phyloP scores from a whole-genome alignment of 2,888 invertebrate species.

The Epinotia demarniana region DNA sequence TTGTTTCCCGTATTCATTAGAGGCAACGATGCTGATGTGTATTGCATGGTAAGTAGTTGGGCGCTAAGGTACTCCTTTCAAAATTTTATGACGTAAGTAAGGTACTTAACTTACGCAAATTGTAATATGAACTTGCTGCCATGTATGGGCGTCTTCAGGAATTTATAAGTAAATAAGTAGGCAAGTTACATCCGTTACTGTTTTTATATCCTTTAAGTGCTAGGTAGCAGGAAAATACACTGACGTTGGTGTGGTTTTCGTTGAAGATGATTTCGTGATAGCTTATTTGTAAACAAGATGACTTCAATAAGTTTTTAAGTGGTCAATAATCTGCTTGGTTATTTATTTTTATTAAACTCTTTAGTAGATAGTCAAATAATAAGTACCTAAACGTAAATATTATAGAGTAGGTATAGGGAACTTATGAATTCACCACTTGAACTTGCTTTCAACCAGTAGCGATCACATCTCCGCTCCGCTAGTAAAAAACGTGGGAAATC shows the following conservation, averaged over 20 bases:
- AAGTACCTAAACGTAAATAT: no score
- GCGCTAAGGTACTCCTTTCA: constrained; percentile 50
- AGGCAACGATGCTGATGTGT: constrained; percentile 54
- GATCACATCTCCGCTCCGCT: background rate
- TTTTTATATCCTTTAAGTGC: constrained; percentile 5
- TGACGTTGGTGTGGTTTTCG: background rate
- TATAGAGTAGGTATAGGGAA: no score
- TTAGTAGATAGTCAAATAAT: no score
- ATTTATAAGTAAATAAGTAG: constrained; percentile 5
- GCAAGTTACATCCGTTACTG: constrained; percentile 4
- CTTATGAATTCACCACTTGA: no score
- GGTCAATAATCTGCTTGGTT: constrained; percentile 2
- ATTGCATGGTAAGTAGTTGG: constrained; percentile 59
- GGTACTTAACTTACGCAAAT: constrained; percentile 48
- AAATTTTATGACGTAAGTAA: constrained; percentile 63
- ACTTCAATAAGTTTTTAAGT: background rate
- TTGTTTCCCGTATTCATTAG: constrained; percentile 66
- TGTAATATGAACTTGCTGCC: constrained; percentile 24
- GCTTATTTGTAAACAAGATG: constrained; percentile 2
- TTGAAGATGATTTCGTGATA: constrained; percentile 12
- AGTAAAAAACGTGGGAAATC: background rate
- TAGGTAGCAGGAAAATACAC: constrained; percentile 16
- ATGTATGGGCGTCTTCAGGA: constrained; percentile 7
- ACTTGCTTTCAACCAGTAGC: background rate
- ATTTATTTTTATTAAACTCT: background rate